phyloP scores from a whole-genome alignment of 2,888 invertebrate genomes.

The Eretmocerus hayati region DNA sequence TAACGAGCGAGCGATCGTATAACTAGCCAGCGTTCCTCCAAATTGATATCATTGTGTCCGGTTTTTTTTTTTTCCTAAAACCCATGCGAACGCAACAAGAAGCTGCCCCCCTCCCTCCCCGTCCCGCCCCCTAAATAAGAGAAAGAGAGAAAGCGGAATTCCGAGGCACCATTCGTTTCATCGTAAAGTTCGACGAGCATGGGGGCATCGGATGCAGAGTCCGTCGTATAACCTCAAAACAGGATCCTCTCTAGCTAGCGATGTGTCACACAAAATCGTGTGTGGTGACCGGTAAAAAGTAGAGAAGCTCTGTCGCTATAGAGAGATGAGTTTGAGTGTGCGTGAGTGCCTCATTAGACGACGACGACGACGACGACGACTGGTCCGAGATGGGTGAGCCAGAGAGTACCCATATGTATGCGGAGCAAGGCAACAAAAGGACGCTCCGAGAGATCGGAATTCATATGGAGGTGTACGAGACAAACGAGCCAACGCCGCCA shows the following conservation, averaged over 20 bases:
- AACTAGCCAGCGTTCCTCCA: background rate
- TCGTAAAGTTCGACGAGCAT: constrained; percentile 23
- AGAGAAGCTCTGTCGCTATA: too few relatives aligned
- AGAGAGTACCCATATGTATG: constrained; percentile 27
- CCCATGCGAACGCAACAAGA: too few relatives aligned
- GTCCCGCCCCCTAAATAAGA: background rate
- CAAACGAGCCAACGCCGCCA: constrained; percentile 16
- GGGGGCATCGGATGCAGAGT: too few relatives aligned
- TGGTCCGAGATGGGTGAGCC: constrained; percentile 17
- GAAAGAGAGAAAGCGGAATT: too few relatives aligned
- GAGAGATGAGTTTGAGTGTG: too few relatives aligned
- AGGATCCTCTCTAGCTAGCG: constrained; percentile 8
- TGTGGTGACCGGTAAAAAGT: too few relatives aligned
- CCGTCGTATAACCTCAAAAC: constrained; percentile 22
- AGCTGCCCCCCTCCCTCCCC: too few relatives aligned
- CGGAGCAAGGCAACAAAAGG: background rate
- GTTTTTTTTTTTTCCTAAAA: constrained; percentile 20
- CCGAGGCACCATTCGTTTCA: constrained; percentile 20
- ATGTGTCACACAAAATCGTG: too few relatives aligned
- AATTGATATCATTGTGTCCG: constrained; percentile 23
- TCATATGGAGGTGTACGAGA: constrained; percentile 21
- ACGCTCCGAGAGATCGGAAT: too few relatives aligned
- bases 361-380: constrained; percentile 17
- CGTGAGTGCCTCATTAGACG: constrained; percentile 24
- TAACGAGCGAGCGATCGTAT: constrained; percentile 8